Percentiles rank a stretch among this genome's conserved stretches.
These are phyloP conservation scores for Cyprinodon tularosa DNA, from an alignment of 2,113 vertebrate species.

Conservation along the genomic window DNA sequence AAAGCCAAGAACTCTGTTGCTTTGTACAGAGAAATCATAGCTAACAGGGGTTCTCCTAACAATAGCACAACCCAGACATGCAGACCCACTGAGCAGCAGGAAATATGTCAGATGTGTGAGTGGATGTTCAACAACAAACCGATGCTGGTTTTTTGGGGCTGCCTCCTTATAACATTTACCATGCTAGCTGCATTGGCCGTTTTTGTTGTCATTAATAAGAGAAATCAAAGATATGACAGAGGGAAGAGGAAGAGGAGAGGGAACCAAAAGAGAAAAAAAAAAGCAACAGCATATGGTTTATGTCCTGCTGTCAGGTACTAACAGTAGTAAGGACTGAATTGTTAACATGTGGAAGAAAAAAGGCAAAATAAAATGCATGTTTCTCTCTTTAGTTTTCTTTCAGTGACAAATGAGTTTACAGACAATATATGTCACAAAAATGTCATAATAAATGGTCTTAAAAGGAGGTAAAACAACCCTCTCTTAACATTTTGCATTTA, in stretches of 20 bases:
- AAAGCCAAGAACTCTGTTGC: slow-evolving; percentile 86
- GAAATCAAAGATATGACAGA: slow-evolving; percentile 50
- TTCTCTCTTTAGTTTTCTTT: neutral
- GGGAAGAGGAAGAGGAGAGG: slow-evolving; percentile 30
- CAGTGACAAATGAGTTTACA: slow-evolving; percentile 10
- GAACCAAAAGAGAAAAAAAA: slow-evolving; percentile 29
- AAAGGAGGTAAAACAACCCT: neutral
- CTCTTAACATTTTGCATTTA: neutral
- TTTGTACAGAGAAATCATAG: slow-evolving; percentile 85
- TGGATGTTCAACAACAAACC: slow-evolving; percentile 83
- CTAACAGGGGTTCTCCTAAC: slow-evolving; percentile 79
- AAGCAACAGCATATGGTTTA: slow-evolving; percentile 17
- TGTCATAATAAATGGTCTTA: neutral
- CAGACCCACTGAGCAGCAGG: neutral
- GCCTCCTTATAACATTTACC: slow-evolving; percentile 80
- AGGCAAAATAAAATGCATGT: neutral
- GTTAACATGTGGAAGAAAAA: slow-evolving; percentile 12
- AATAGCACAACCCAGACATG: slow-evolving; percentile 60
- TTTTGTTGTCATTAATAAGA: slow-evolving; percentile 79
- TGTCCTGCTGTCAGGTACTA: slow-evolving; percentile 23
- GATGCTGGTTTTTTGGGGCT: slow-evolving; percentile 86
- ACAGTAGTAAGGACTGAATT: slow-evolving; percentile 17
- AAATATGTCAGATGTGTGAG: slow-evolving; percentile 78
- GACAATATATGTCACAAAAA: neutral
- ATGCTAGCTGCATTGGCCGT: slow-evolving; percentile 78